Percentiles rank a stretch among this genome's conserved stretches.
phyloP scores from a whole-genome alignment of 2,888 invertebrate species.

The Nephrotoma flavescens region DNA sequence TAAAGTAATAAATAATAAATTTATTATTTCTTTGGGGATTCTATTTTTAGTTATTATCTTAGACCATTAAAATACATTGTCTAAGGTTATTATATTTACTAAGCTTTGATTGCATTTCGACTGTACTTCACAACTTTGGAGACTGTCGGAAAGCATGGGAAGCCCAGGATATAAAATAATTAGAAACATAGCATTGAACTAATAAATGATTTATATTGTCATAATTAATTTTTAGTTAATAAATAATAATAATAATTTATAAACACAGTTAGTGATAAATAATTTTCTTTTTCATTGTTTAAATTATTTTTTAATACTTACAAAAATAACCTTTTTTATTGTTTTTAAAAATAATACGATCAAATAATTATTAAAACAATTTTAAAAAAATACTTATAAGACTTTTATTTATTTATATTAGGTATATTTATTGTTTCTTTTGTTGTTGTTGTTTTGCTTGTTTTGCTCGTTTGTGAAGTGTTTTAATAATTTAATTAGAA shows the following conservation, averaged over 20 bases:
- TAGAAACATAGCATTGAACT: too few relatives aligned
- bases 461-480: background rate
- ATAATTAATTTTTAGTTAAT: too few relatives aligned
- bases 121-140: too few relatives aligned
- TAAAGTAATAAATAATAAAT: too few relatives aligned
- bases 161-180: too few relatives aligned
- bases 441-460: background rate
- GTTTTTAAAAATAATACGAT: background rate
- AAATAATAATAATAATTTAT: background rate
- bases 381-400: background rate
- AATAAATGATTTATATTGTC: too few relatives aligned
- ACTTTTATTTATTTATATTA: background rate
- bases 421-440: background rate
- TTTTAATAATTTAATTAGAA: background rate
- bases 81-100: too few relatives aligned
- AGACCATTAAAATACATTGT: too few relatives aligned
- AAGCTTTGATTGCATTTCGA: too few relatives aligned
- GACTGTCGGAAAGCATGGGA: too few relatives aligned
- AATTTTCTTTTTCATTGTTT: background rate
- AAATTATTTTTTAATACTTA: background rate
- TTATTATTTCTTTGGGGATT: too few relatives aligned
- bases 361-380: background rate
- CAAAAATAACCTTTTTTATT: background rate
- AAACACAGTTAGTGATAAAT: background rate
- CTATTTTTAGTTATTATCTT: too few relatives aligned